These are phyloP conservation scores for Eulimnadia texana DNA, from an alignment of 1,140 invertebrate genomes.

Conservation along the genomic window DNA sequence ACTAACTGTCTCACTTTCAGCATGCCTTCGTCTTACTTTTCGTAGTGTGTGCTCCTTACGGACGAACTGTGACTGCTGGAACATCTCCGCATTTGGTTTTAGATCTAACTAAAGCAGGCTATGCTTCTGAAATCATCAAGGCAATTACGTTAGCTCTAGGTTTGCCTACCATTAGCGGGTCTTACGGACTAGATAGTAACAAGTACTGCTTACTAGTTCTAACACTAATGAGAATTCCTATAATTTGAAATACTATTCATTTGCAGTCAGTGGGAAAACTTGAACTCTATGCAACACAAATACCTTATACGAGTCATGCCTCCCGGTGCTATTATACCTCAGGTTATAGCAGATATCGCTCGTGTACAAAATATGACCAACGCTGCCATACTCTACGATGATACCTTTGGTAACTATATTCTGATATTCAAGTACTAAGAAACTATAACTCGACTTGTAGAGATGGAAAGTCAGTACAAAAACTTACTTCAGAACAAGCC, in stretches of 20 bases:
- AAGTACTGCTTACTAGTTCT: not conserved
- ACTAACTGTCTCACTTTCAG: not conserved
- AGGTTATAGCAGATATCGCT: constrained; percentile 63
- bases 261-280: constrained; percentile 51
- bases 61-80: constrained; percentile 40
- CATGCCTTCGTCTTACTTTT: constrained; percentile 18
- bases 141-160: constrained; percentile 59
- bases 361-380: constrained; percentile 69
- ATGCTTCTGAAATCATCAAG: constrained; percentile 64
- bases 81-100: constrained; percentile 57
- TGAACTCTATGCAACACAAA: constrained; percentile 47
- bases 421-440: not conserved
- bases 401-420: constrained; percentile 52
- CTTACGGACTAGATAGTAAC: constrained; percentile 60
- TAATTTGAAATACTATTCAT: not conserved
- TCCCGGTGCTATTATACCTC: constrained; percentile 64
- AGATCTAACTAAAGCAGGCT: constrained; percentile 58
- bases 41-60: constrained; percentile 54
- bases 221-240: not conserved
- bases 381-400: constrained; percentile 77
- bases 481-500: constrained; percentile 72
- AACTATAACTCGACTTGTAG: constrained; percentile 27
- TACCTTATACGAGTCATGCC: constrained; percentile 58
- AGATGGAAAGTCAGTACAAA: constrained; percentile 86
- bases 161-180: constrained; percentile 63